A percentile compares a stretch with the other conserved stretches of the same genome.
Evolutionary conservation across 2,113 vertebrate species (phyloP).

Genomic region (Microcebus griseorufus): DNA sequence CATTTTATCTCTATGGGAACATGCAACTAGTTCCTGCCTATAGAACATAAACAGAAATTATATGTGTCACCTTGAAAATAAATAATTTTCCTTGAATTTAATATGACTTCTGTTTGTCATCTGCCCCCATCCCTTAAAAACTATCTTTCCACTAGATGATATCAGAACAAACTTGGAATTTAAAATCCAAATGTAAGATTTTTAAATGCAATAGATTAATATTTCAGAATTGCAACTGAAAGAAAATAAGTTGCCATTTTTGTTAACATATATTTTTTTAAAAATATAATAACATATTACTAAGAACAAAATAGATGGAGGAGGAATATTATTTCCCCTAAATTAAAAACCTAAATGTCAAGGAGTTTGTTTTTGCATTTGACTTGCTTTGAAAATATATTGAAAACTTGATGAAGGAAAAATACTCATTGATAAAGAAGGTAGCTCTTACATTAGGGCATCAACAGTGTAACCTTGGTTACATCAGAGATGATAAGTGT

Average conservation of each 20-base stretch:
- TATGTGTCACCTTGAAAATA: neutral
- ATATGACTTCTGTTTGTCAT: neutral
- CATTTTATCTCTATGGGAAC: neutral
- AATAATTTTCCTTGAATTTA: neutral
- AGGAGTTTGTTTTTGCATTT: neutral
- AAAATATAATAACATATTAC: neutral
- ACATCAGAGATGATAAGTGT: neutral
- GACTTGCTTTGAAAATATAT: conserved; percentile 7
- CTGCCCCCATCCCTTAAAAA: neutral
- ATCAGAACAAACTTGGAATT: neutral
- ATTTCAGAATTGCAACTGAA: neutral
- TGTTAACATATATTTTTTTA: neutral
- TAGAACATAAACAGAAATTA: neutral
- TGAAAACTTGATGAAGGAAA: neutral
- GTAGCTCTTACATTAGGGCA: neutral
- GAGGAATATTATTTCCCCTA: fast-evolving
- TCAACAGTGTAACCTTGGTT: neutral
- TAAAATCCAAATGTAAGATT: neutral
- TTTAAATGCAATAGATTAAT: neutral
- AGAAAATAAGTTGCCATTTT: neutral
- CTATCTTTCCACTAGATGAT: neutral
- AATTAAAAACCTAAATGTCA: neutral
- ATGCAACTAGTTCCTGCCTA: neutral
- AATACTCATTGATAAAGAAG: neutral
- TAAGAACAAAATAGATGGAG: neutral